Evolutionary conservation across 2,888 invertebrate species (phyloP).

Genomic region (Pegoplata infirma): DNA sequence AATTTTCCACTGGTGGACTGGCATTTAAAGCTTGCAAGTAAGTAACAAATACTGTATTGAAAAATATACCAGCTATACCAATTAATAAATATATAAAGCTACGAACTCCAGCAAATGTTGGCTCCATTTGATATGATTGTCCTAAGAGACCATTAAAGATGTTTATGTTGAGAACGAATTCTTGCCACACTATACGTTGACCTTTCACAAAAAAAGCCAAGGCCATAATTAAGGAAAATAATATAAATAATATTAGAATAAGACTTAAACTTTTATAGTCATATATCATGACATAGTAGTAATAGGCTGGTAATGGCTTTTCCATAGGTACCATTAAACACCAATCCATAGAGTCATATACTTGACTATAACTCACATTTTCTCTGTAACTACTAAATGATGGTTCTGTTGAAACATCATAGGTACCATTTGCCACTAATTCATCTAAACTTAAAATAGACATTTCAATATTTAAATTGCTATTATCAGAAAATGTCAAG

Average conservation of each 20-base stretch:
- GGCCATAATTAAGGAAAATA: slow-evolving; percentile 45
- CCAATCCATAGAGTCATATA: slow-evolving; percentile 22
- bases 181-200: not conserved
- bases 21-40: slow-evolving; percentile 62
- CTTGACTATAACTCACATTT: slow-evolving; percentile 29
- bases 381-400: not conserved
- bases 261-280: slow-evolving; percentile 8
- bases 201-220: slow-evolving; percentile 11
- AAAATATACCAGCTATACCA: slow-evolving; percentile 57
- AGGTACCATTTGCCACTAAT: slow-evolving; percentile 25
- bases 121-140: slow-evolving; percentile 43
- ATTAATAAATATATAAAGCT: slow-evolving; percentile 58
- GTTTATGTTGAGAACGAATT: slow-evolving; percentile 52
- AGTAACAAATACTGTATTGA: slow-evolving; percentile 61
- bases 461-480: not conserved
- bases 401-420: slow-evolving; percentile 49
- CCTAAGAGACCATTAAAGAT: slow-evolving; percentile 56
- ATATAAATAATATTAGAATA: slow-evolving; percentile 19
- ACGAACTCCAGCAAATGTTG: slow-evolving; percentile 30
- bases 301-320: slow-evolving; percentile 45
- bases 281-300: slow-evolving; percentile 56
- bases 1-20: slow-evolving; percentile 49
- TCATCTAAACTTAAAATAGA: not conserved
- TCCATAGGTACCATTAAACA: slow-evolving; percentile 41
- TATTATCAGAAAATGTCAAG: slow-evolving; percentile 18